A percentile compares a stretch with the other conserved stretches of the same genome.
Conservation (phyloP, 2,888 invertebrate species). For the Rhorus exstirpatorius region DNA sequence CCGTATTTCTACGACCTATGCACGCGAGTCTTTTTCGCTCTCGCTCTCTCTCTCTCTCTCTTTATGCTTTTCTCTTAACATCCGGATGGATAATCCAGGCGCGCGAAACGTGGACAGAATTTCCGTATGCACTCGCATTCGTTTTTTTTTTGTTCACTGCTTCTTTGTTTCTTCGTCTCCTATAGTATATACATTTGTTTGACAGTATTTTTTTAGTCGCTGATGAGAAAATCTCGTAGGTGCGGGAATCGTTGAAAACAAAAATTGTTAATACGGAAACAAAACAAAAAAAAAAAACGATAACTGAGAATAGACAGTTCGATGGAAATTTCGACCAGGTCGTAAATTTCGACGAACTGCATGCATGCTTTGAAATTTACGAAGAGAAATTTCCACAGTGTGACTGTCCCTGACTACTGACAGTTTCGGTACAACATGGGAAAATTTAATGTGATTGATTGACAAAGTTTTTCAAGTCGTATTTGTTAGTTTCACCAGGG, state of each 20-base stretch:
- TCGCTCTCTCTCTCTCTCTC: constrained; percentile 2
- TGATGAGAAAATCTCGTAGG: background rate
- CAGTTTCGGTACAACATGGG: no score
- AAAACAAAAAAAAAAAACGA: no score
- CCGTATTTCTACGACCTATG: background rate
- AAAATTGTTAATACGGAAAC: no score
- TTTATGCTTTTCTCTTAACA: constrained; percentile 1
- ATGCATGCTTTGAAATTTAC: no score
- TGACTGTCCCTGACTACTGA: no score
- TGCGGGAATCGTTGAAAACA: background rate
- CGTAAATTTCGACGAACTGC: no score
- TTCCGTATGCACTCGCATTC: constrained; percentile 6
- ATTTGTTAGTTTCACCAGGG: no score
- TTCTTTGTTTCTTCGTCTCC: background rate
- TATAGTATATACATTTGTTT: constrained; percentile 2
- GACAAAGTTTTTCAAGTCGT: no score
- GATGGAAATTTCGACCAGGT: no score
- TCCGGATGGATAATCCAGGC: constrained; percentile 23
- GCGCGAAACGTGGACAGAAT: constrained; percentile 28
- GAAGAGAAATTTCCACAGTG: no score
- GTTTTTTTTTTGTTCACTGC: background rate
- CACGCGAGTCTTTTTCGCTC: background rate
- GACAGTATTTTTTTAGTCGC: background rate
- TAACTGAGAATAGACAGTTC: no score
- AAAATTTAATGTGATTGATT: no score